Evolutionary conservation across 2,888 invertebrate species (phyloP).

Genomic region (Fragum sueziense): DNA sequence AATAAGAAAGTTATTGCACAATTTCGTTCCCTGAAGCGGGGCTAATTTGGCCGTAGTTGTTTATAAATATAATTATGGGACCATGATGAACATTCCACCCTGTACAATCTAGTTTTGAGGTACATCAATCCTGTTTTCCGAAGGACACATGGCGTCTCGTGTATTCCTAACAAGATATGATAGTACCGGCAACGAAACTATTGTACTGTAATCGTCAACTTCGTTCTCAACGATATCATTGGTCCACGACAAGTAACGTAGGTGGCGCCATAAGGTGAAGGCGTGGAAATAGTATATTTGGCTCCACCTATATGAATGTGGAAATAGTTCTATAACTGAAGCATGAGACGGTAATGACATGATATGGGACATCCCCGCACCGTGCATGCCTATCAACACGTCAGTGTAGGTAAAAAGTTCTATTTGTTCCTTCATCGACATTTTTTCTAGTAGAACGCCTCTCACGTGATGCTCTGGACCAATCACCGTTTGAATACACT

Average conservation of each 20-base stretch:
- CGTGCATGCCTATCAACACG: constrained; percentile 57
- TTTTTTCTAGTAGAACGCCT: constrained; percentile 36
- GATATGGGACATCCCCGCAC: constrained; percentile 51
- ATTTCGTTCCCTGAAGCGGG: no score
- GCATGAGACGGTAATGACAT: constrained; percentile 50
- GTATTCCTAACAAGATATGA: background rate
- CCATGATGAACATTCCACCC: no score
- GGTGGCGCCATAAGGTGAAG: constrained; percentile 45
- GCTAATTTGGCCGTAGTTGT: no score
- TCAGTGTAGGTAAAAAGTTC: constrained; percentile 43
- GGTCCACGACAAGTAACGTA: constrained; percentile 52
- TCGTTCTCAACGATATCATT: constrained; percentile 43
- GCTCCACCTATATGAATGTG: constrained; percentile 41
- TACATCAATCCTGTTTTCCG: no score
- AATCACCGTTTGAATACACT: constrained; percentile 20
- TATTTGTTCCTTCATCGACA: constrained; percentile 48
- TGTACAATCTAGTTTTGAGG: no score
- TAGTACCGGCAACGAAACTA: background rate
- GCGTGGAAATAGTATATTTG: constrained; percentile 48
- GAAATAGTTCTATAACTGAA: constrained; percentile 52
- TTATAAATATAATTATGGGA: no score
- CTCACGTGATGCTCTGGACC: constrained; percentile 19
- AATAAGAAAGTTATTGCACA: no score
- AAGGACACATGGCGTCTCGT: constrained; percentile 11
- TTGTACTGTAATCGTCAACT: constrained; percentile 5